Evolutionary conservation across 2,888 invertebrate species (phyloP), one percentile per base, ranked within the genome.

Genomic region (Machimus rusticus): DNA sequence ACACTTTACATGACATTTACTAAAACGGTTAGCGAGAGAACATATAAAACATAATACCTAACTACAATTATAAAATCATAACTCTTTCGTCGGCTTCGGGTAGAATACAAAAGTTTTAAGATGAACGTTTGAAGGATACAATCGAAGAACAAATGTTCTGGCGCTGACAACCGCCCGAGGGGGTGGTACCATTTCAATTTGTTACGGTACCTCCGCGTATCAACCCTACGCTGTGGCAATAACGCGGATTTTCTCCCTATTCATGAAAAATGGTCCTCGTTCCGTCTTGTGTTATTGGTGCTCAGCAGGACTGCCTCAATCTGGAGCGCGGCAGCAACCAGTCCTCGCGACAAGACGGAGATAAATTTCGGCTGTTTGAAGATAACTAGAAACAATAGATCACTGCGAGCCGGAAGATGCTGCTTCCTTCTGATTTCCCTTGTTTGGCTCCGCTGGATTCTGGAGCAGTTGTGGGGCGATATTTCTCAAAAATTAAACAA

Each of bases 361-460:
- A 82, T 66, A 82, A 82, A 82, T 82, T 14, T 31, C 51, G 31
- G 81, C 82, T 57, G 57, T 57, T 82, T 51, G 57, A 37, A 82
- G 82, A 82, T 82, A 82, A 82, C 82, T 82, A 57, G 82, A 39
- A 82, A 57, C 66, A 82, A 82, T 82, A 31, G 57, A 82, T 57
- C 82, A 82, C 57, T 31, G 55, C 34, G 31, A 14, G 37, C 57
- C 66, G 66, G 51, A 82, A 37, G 82, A 57, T 2, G 19, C 12
- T 82, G 66, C 55, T 66, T 55, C n/a, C 55, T 55, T 23, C 37
- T 82, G 37, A 82, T 55, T 79, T 79, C 23, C 16, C 28, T 6
- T 28, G 31, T 79, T 51, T 55, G 51, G 14, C 9, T 23, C 23
- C 28, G 12, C 66, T 66, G 66, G 9, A 39, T 39, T 9, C 39